These are phyloP conservation scores for Grammomys surdaster DNA, from an alignment of 2,113 vertebrate species.

Conservation along the genomic window DNA sequence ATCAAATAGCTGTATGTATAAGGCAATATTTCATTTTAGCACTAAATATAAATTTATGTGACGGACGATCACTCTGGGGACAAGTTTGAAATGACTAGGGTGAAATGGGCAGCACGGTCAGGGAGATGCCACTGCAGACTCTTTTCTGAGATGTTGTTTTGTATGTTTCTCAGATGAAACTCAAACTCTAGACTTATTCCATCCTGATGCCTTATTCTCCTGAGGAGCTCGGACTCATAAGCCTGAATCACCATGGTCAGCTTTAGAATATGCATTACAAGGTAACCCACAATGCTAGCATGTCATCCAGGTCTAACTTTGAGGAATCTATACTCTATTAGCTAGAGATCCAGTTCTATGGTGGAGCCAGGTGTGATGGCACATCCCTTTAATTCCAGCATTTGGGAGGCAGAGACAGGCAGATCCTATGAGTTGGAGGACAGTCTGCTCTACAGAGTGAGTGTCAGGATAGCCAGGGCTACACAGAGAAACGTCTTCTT, in stretches of 20 bases:
- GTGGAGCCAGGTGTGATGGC: neutral
- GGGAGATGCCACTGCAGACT: neutral
- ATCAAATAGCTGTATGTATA: neutral
- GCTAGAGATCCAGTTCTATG: neutral
- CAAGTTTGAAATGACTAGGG: neutral
- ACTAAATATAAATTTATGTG: neutral
- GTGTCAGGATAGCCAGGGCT: neutral
- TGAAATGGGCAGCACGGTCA: neutral
- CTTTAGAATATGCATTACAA: neutral
- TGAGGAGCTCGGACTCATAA: neutral
- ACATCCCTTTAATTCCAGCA: neutral
- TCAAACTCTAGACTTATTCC: no score
- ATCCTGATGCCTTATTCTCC: neutral
- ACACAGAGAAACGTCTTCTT: neutral
- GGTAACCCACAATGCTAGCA: neutral
- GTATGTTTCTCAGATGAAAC: neutral
- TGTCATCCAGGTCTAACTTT: neutral
- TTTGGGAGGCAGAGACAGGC: neutral
- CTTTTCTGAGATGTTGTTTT: neutral
- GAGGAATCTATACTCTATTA: neutral
- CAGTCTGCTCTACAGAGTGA: neutral
- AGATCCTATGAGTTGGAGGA: neutral
- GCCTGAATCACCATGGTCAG: accelerated
- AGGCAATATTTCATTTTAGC: neutral
- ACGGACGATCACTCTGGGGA: neutral